A percentile compares a stretch with the other conserved stretches of the same genome.
Conservation (phyloP, 2,888 invertebrate genomes). For the Tetanocera ferruginea region DNA sequence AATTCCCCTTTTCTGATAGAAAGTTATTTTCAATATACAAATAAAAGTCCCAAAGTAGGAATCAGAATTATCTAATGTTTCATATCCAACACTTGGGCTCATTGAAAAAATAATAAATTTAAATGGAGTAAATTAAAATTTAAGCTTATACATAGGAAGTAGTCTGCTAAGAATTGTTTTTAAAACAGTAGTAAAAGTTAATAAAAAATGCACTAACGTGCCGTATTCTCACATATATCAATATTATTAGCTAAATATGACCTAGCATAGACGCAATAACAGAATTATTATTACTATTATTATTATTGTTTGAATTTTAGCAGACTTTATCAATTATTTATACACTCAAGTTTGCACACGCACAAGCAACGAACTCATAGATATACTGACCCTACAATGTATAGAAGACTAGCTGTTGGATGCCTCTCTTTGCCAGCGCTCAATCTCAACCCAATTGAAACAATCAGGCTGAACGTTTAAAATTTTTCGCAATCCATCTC, state of each 20-base stretch:
- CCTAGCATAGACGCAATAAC: not conserved
- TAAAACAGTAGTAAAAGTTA: not conserved
- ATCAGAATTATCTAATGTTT: no score
- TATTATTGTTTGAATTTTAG: slow-evolving; percentile 33
- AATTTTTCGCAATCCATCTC: slow-evolving; percentile 65
- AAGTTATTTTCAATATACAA: no score
- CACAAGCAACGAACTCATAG: not conserved
- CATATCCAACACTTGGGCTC: no score
- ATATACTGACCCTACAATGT: not conserved
- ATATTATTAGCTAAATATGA: not conserved
- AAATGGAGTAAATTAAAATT: no score
- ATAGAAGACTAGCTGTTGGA: not conserved
- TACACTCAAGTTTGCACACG: not conserved
- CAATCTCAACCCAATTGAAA: not conserved
- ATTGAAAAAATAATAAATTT: no score
- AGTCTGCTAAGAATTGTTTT: not conserved
- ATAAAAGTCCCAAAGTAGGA: no score
- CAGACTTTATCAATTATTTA: slow-evolving; percentile 36
- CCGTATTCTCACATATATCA: not conserved
- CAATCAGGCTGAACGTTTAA: slow-evolving; percentile 39
- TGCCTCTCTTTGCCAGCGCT: not conserved
- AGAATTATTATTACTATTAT: slow-evolving; percentile 1
- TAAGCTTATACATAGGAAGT: no score
- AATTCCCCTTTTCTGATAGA: no score
- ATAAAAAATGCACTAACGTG: not conserved